Conservation (phyloP, 2,888 invertebrate species). For the Trichopria drosophilae region DNA sequence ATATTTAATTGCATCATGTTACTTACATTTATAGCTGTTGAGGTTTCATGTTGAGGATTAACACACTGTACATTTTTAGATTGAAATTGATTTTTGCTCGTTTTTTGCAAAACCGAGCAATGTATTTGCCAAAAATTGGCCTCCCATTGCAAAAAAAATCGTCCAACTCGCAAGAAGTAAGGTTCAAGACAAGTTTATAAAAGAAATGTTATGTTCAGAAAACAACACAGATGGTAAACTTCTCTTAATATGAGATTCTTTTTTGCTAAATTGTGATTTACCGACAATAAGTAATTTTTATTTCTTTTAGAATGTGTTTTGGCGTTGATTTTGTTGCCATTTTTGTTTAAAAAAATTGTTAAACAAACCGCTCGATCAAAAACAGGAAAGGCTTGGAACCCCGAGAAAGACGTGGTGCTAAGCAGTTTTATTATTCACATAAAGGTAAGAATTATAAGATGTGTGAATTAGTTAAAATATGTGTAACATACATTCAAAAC, state of each 20-base stretch:
- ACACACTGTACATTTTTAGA: too few species aligned
- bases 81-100: background rate
- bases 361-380: background rate
- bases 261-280: too few species aligned
- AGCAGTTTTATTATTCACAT: background rate
- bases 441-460: background rate
- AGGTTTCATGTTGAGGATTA: too few species aligned
- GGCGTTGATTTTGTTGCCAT: background rate
- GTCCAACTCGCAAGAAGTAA: background rate
- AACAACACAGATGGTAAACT: background rate
- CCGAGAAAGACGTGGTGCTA: background rate
- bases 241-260: too few species aligned
- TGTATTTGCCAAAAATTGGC: constrained; percentile 1
- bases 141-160: background rate
- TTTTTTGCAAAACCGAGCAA: background rate
- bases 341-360: background rate
- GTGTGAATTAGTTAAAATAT: too few species aligned
- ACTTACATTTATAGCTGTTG: too few species aligned
- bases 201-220: background rate
- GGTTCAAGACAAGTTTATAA: background rate
- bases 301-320: too few species aligned
- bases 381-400: constrained; percentile 1
- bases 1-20: too few species aligned
- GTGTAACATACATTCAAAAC: too few species aligned
- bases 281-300: too few species aligned